phyloP scores from a whole-genome alignment of 2,797 vertebrate genomes.

The Trachops cirrhosus region DNA sequence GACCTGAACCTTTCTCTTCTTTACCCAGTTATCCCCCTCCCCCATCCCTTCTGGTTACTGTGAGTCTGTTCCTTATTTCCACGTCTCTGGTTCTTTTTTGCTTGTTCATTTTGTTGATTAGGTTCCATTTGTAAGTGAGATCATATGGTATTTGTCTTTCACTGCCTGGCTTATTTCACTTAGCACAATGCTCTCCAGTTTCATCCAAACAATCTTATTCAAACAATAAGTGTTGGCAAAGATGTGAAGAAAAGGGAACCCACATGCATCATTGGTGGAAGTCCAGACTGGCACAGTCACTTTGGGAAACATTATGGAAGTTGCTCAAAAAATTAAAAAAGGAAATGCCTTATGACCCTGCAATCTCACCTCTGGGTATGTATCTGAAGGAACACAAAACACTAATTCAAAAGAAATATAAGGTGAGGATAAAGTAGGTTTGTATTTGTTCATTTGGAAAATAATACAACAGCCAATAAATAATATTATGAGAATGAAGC shows the following conservation, averaged over 20 bases:
- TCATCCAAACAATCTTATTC: background rate
- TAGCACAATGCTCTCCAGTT: too few relatives aligned
- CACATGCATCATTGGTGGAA: too few relatives aligned
- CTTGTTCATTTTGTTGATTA: too few relatives aligned
- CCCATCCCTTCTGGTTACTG: background rate
- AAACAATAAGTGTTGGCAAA: background rate
- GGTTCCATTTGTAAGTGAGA: too few relatives aligned
- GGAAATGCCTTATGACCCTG: background rate
- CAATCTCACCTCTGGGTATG: background rate
- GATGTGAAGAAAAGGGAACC: background rate
- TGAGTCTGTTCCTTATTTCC: too few relatives aligned
- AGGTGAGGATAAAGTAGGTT: background rate
- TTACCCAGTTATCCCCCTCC: background rate
- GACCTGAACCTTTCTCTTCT: background rate
- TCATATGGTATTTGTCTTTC: too few relatives aligned
- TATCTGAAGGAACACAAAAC: background rate
- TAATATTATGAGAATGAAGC: background rate
- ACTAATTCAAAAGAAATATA: background rate
- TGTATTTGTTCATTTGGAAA: too few relatives aligned
- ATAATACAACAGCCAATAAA: background rate
- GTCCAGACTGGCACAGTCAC: background rate
- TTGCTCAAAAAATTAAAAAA: background rate
- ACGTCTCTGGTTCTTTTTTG: too few relatives aligned
- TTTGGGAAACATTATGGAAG: background rate
- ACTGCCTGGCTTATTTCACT: too few relatives aligned